Evolutionary conservation across 2,797 vertebrate species (phyloP).

Genomic region (Enteromius treurensis): DNA sequence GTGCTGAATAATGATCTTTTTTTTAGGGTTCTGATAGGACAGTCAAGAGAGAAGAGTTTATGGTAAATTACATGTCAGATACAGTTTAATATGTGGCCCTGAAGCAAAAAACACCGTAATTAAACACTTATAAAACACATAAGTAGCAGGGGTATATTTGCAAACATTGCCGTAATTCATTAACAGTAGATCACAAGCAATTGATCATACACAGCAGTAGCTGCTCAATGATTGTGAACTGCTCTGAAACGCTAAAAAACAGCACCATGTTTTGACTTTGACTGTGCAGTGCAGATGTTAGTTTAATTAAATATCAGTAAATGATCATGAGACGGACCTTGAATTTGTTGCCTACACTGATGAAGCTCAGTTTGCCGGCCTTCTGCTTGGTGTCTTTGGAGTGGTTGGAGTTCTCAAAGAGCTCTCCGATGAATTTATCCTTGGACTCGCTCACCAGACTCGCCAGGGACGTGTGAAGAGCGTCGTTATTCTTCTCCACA

Average conservation of each 20-base stretch:
- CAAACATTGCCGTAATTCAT: not conserved
- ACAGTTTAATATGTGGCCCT: not conserved
- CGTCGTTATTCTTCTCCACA: constrained; percentile 99
- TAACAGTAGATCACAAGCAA: not conserved
- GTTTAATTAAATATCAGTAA: not conserved
- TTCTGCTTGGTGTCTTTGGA: constrained; percentile 92
- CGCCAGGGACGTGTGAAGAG: constrained; percentile 94
- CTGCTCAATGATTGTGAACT: not conserved
- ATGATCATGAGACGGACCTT: constrained; percentile 80
- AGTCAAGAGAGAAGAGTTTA: not conserved
- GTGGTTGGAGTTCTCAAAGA: constrained; percentile 90
- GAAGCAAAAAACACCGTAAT: too few species aligned
- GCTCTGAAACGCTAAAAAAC: not conserved
- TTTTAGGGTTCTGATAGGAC: not conserved
- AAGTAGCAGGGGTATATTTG: too few species aligned
- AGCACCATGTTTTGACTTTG: not conserved
- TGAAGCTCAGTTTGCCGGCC: constrained; percentile 95
- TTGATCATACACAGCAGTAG: not conserved
- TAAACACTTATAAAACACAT: too few species aligned
- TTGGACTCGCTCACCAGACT: constrained; percentile 93
- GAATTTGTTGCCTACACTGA: constrained; percentile 98
- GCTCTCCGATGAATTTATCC: constrained; percentile 87
- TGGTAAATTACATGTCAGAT: not conserved
- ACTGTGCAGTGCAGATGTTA: not conserved
- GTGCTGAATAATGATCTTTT: not conserved